phyloP scores from a whole-genome alignment of 2,797 vertebrate genomes.

The Lagorchestes hirsutus region DNA sequence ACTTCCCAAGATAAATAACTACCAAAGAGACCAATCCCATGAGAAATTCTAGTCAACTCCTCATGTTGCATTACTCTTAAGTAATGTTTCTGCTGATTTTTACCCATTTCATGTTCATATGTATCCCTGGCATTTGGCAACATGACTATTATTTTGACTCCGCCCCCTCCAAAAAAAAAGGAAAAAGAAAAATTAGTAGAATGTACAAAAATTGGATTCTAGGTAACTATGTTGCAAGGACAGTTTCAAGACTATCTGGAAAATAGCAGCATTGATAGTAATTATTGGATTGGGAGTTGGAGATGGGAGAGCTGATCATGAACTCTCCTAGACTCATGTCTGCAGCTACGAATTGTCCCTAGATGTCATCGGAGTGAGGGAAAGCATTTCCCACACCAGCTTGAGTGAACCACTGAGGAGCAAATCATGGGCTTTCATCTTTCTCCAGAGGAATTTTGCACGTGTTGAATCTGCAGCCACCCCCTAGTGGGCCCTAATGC shows the following conservation, averaged over 20 bases:
- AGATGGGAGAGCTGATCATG: not conserved
- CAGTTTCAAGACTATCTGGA: not conserved
- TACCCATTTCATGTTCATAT: not conserved
- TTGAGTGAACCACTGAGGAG: constrained; percentile 53
- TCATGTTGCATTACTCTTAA: not conserved
- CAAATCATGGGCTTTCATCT: constrained; percentile 73
- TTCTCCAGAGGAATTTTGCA: constrained; percentile 68
- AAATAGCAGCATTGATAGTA: not conserved
- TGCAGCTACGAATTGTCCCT: constrained; percentile 57
- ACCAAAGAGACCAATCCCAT: not conserved
- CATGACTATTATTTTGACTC: not conserved
- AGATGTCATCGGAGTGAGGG: constrained; percentile 15
- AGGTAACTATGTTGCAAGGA: not conserved
- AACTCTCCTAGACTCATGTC: constrained; percentile 29
- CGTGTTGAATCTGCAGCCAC: constrained; percentile 56
- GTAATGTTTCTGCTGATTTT: not conserved
- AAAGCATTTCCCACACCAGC: constrained; percentile 31
- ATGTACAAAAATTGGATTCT: not conserved
- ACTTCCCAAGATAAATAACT: not conserved
- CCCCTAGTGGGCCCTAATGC: constrained; percentile 54
- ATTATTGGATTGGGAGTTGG: not conserved
- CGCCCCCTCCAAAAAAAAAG: not conserved
- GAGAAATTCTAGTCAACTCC: not conserved
- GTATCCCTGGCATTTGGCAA: not conserved
- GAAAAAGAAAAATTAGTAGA: not conserved